Conservation (phyloP, 2,888 invertebrate genomes). For the Panzeria rudis region DNA sequence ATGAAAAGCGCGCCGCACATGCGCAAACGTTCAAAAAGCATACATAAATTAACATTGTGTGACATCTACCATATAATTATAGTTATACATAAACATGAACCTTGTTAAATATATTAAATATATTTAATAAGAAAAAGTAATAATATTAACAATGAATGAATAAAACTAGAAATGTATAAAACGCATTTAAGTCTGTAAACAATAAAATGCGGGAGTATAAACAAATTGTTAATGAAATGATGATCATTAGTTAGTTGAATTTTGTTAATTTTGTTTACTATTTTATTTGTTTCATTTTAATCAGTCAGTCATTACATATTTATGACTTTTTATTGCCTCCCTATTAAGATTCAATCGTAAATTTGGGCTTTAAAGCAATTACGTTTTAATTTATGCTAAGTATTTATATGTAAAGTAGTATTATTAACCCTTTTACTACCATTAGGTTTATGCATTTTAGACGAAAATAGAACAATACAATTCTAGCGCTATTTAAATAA, state of each 20-base stretch:
- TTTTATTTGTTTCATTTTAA: neutral
- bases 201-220: neutral
- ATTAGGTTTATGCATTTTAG: too few relatives aligned
- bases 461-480: too few relatives aligned
- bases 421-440: too few relatives aligned
- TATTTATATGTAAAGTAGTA: too few relatives aligned
- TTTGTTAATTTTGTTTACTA: neutral
- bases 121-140: neutral
- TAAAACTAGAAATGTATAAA: neutral
- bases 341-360: neutral
- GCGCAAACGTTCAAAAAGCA: conserved; percentile 20
- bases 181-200: neutral
- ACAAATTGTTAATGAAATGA: neutral
- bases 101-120: conserved; percentile 36
- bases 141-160: neutral
- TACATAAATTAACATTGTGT: conserved; percentile 51
- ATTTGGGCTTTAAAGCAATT: neutral
- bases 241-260: neutral
- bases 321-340: neutral
- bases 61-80: conserved; percentile 62
- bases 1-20: conserved; percentile 40
- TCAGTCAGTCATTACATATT: neutral
- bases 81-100: conserved; percentile 34
- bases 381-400: neutral
- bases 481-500: too few relatives aligned